Evolutionary conservation across 1,140 invertebrate genomes (phyloP).

Genomic region (Leptinotarsa texana): DNA sequence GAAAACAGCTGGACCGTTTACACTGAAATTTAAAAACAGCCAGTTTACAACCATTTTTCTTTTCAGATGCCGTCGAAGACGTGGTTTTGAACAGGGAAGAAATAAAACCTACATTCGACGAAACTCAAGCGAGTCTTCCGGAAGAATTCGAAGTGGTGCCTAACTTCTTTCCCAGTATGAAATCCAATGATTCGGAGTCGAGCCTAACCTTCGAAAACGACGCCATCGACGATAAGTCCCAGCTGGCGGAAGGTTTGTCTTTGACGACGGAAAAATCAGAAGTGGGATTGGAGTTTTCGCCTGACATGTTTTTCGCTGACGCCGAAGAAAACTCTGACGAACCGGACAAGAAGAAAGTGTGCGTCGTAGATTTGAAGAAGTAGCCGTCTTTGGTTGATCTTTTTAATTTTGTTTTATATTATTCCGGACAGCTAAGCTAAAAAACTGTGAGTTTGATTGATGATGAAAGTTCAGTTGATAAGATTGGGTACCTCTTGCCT

Average conservation of each 20-base stretch:
- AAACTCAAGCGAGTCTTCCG: not conserved
- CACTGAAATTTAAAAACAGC: not conserved
- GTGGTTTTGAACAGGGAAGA: not conserved
- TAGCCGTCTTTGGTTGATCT: not conserved
- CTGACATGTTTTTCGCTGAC: constrained; percentile 18
- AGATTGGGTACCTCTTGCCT: not conserved
- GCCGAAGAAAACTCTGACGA: not conserved
- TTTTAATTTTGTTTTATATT: not conserved
- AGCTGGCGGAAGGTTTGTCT: not conserved
- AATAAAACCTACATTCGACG: constrained; percentile 7
- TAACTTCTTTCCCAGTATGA: constrained; percentile 5
- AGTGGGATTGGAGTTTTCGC: constrained; percentile 5
- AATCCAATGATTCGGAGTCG: not conserved
- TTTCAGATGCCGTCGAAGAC: not conserved
- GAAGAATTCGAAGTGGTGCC: constrained; percentile 14
- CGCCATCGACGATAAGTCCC: constrained; percentile 12
- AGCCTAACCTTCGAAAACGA: not conserved
- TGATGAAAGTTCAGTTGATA: not conserved
- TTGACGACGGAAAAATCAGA: not conserved
- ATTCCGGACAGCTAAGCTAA: not conserved
- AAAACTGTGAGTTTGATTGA: not conserved
- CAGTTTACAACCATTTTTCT: not conserved
- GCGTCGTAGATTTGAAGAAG: not conserved
- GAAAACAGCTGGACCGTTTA: not conserved
- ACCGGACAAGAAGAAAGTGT: not conserved